Base-by-base conservation (phyloP, 2,113 vertebrate genomes). In the Oryzias javanicus region DNA sequence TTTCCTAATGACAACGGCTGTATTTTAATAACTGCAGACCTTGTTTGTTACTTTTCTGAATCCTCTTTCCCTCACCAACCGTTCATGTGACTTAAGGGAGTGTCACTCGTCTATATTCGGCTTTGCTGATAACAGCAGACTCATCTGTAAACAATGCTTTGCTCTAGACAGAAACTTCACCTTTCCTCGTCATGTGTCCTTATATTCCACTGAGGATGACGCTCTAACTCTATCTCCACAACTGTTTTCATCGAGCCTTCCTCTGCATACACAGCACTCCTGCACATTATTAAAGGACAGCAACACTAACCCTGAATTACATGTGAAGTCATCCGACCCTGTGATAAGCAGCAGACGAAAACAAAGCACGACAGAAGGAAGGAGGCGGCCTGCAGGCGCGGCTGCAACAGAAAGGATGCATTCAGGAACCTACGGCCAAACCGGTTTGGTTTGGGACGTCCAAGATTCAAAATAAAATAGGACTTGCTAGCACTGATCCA, bases 401-500 rank as follows among this genome's bases (percentile, higher is more conserved):
- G 42, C 42, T 25, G 44, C 40, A 25, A 56, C 57, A 67, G 47
- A 27, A 27, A 27, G 25, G 25, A 76, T 67, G 57, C n/a, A 22
- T 20, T 54, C 59, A 71, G 79, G 67, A 82, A 85, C 72, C 60
- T 57, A 61, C 14, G 69, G 82, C 81, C 59, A 81, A 52, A 48
- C 73, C 15, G 74, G 60, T 47, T 83, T 74, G 73, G 74, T 60
- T 18, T 16, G 47, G 35, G 66, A 52, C 54, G 44, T 24, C 14
- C 18, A 27, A 55, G 20, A 10, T 48, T 70, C n/a, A n/a, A n/a
- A n/a, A 10, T 10, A 78, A 78, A 82, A 76, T 68, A 67, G 49
- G 54, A 74, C 25, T 40, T 41, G 6, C 42, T 46, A 12, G 35
- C 35, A 12, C 10, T 35, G 8, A 10, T 35, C 35, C 55, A 56